Conservation (phyloP, 92 coral and sea anemone species). For the Meandrina meandrites region DNA sequence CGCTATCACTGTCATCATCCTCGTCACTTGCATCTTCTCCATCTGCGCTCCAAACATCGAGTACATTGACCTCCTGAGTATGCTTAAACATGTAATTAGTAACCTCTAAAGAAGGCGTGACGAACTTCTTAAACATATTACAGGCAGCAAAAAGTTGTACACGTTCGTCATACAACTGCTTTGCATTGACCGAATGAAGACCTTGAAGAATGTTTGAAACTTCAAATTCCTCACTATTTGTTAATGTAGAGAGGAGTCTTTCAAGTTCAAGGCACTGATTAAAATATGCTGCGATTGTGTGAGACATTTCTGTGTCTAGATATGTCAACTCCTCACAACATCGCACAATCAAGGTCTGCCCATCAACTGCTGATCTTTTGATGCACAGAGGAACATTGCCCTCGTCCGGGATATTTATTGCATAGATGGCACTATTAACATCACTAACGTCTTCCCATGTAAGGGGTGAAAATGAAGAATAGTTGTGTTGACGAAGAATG, state of each 20-base stretch:
- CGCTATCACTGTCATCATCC: slow-evolving; percentile 17
- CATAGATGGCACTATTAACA: slow-evolving; percentile 42
- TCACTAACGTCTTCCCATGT: slow-evolving; percentile 68
- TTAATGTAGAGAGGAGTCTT: neutral
- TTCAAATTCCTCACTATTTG: neutral
- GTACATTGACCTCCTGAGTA: neutral
- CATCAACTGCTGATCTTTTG: slow-evolving; percentile 63
- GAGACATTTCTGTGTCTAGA: slow-evolving; percentile 52
- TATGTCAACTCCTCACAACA: slow-evolving; percentile 54
- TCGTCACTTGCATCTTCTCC: slow-evolving; percentile 20
- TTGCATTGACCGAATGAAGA: neutral
- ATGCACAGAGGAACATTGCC: slow-evolving; percentile 38
- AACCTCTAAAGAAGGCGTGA: neutral
- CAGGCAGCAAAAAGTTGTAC: slow-evolving; percentile 17
- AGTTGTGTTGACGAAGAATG: slow-evolving; percentile 42
- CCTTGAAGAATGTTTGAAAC: neutral
- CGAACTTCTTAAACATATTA: slow-evolving; percentile 11
- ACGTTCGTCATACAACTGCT: slow-evolving; percentile 7
- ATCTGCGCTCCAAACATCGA: neutral
- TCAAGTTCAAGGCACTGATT: slow-evolving; percentile 13
- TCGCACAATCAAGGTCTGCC: slow-evolving; percentile 38
- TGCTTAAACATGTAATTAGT: neutral
- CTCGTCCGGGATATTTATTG: slow-evolving; percentile 6
- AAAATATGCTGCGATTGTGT: slow-evolving; percentile 5
- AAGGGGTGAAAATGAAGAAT: slow-evolving; percentile 34